Conservation (phyloP, 2,888 invertebrate genomes). For the Caradrina clavipalpis region DNA sequence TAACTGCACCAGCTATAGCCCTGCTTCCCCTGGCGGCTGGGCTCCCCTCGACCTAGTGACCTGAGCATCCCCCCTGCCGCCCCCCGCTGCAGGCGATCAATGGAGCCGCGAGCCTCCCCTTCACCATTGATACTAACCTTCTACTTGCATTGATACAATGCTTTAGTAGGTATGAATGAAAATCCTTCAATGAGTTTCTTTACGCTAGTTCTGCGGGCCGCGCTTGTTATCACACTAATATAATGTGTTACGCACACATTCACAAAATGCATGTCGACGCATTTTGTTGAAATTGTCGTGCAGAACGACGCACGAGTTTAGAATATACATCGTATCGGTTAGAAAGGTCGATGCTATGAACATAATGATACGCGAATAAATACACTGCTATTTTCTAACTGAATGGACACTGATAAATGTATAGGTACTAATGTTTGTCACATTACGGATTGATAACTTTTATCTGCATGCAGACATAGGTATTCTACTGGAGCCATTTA, state of each 20-base stretch:
- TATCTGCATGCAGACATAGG: constrained; percentile 50
- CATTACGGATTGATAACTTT: constrained; percentile 55
- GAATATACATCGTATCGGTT: constrained; percentile 49
- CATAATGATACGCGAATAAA: constrained; percentile 55
- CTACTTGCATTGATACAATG: constrained; percentile 74
- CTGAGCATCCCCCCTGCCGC: constrained; percentile 68
- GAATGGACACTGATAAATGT: constrained; percentile 58
- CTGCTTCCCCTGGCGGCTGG: constrained; percentile 58
- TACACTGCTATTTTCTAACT: constrained; percentile 59
- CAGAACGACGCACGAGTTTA: constrained; percentile 45
- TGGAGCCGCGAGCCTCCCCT: constrained; percentile 73
- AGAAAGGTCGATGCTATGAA: constrained; percentile 59
- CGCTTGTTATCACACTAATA: constrained; percentile 50
- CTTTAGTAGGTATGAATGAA: constrained; percentile 77
- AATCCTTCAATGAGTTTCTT: constrained; percentile 64
- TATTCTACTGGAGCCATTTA: constrained; percentile 40
- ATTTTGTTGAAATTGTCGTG: constrained; percentile 59
- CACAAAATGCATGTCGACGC: constrained; percentile 32
- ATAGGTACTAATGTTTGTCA: constrained; percentile 53
- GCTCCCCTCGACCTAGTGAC: constrained; percentile 83
- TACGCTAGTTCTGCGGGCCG: constrained; percentile 54
- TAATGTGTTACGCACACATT: constrained; percentile 44
- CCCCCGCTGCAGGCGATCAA: constrained; percentile 81
- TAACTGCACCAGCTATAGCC: constrained; percentile 58
- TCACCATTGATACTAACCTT: constrained; percentile 74